Evolutionary conservation across 2,888 invertebrate species (phyloP), one percentile per base, ranked within the genome.

Genomic region (Thyatira batis): DNA sequence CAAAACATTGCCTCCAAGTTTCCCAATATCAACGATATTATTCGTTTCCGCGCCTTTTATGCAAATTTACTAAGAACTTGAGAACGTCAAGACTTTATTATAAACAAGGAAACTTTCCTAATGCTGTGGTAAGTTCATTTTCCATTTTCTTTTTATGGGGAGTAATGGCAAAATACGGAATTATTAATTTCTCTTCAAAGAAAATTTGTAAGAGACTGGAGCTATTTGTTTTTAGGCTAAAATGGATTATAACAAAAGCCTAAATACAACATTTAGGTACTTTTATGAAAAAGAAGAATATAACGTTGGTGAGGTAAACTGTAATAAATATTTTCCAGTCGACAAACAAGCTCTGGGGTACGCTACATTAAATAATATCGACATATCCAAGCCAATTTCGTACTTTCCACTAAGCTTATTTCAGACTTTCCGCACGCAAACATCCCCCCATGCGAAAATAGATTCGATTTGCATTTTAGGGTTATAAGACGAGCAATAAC

Each of bases 361-460:
- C 78, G 82, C 76, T 82, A 87, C 85, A 85, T 89, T 88, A 87
- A 87, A 86, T 89, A 86, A 87, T 86, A 88, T 88, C 85, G 86
- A 86, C 86, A 82, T 84, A 87, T 85, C 84, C 80, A 73, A 84
- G 86, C 85, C 89, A 87, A 87, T 89, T 86, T 83, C 83, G 79
- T 82, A 82, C 82, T 85, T 84, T 81, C 79, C 81, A 77, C 79
- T 84, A 84, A 87, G 85, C 88, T 86, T 82, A 87, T 88, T 87
- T 80, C 80, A 81, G 82, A 81, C 79, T 84, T 82, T 73, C 80
- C 74, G 69, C 80, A 80, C 76, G 81, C 80, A 86, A 87, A 87
- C 81, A 87, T 85, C 74, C 77, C 80, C 75, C 82, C 78, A 74
- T 79, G 76, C 75, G 81, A 78, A 80, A 84, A 82, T 82, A 82